A percentile compares a stretch with the other conserved stretches of the same genome.
phyloP scores from a whole-genome alignment of 2,797 vertebrate species.

The Helarctos malayanus region DNA sequence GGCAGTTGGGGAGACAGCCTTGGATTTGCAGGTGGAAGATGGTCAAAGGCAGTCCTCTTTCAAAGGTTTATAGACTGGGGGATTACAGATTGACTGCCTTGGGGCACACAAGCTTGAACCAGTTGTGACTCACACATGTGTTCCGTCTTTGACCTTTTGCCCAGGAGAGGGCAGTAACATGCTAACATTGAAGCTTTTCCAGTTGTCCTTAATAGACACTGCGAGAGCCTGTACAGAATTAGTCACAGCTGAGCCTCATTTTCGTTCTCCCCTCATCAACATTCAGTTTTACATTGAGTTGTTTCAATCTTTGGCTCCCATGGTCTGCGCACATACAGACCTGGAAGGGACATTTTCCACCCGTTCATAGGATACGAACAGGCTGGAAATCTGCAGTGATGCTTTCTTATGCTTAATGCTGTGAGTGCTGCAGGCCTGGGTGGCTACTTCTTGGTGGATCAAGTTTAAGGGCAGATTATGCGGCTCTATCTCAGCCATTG shows the following conservation, averaged over 20 bases:
- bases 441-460: not conserved
- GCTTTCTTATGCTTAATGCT: not conserved
- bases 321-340: not conserved
- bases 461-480: not conserved
- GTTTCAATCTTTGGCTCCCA: not conserved
- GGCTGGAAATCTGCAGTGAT: not conserved
- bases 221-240: not conserved
- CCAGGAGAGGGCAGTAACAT: slow-evolving; percentile 87
- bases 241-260: slow-evolving; percentile 37
- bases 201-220: slow-evolving; percentile 8
- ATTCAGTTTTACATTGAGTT: not conserved
- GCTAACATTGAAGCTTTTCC: slow-evolving; percentile 68
- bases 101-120: not conserved
- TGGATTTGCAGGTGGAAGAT: not conserved
- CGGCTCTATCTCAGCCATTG: fast-evolving
- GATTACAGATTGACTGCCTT: not conserved
- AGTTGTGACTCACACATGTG: slow-evolving; percentile 48
- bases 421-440: not conserved
- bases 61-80: not conserved
- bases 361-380: not conserved
- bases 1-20: not conserved
- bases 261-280: slow-evolving; percentile 1
- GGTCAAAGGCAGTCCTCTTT: not conserved
- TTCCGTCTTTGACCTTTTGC: slow-evolving; percentile 79
- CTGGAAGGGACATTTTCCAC: not conserved